These are phyloP conservation scores for Anoplopoma fimbria DNA, from an alignment of 2,113 vertebrate genomes.

Conservation along the genomic window DNA sequence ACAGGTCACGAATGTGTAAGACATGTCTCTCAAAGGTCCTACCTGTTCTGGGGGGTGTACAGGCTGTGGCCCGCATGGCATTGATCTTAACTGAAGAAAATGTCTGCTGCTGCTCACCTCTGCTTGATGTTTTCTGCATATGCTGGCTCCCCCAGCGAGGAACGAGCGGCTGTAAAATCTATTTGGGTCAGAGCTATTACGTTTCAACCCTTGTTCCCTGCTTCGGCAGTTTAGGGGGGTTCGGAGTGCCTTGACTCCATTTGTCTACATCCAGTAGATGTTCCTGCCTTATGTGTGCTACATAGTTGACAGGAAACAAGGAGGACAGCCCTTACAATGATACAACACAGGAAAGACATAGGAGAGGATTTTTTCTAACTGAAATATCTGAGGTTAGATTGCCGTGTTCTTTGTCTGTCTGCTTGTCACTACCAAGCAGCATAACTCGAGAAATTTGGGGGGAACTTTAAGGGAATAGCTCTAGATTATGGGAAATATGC, in stretches of 20 bases:
- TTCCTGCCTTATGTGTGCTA: constrained; percentile 54
- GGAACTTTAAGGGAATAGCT: neutral
- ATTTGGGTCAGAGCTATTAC: constrained; percentile 78
- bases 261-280: constrained; percentile 60
- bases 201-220: constrained; percentile 70
- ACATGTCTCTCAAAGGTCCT: constrained; percentile 38
- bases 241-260: constrained; percentile 52
- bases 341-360: constrained; percentile 39
- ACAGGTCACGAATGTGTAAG: constrained; percentile 58
- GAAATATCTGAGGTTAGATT: constrained; percentile 2
- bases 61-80: constrained; percentile 56
- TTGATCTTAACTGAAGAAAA: constrained; percentile 50
- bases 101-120: constrained; percentile 66
- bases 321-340: constrained; percentile 30
- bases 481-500: neutral
- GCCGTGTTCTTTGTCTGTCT: neutral
- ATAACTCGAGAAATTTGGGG: constrained; percentile 3
- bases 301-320: constrained; percentile 55
- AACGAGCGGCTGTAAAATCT: constrained; percentile 76
- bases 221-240: constrained; percentile 64
- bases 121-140: constrained; percentile 71
- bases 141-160: constrained; percentile 60
- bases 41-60: constrained; percentile 15
- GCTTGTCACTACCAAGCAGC: neutral
- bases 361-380: neutral